Evolutionary conservation across 2,113 vertebrate genomes (phyloP).

Genomic region (Syngnathoides biaculeatus): DNA sequence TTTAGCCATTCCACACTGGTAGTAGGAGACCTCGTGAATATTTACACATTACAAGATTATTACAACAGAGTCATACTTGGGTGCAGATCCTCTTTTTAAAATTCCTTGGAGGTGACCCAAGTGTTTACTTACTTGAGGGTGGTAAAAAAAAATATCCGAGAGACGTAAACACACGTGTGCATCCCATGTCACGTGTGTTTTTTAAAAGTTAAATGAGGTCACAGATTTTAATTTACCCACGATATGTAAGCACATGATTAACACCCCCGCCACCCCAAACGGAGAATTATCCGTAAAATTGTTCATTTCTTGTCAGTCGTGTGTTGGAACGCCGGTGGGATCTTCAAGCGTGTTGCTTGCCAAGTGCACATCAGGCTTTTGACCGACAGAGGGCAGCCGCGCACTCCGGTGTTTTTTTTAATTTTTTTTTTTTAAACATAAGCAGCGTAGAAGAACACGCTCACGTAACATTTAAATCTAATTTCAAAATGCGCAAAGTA

Average conservation of each 20-base stretch:
- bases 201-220: neutral
- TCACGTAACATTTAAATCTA: too few relatives aligned
- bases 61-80: neutral
- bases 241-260: neutral
- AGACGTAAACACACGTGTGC: neutral
- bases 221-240: neutral
- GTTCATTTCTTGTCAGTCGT: neutral
- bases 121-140: neutral
- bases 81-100: neutral
- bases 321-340: neutral
- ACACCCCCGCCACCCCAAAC: neutral
- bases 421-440: too few relatives aligned
- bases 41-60: neutral
- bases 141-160: neutral
- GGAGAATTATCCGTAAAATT: neutral
- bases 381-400: conserved; percentile 55
- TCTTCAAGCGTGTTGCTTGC: neutral
- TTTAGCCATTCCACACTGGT: conserved; percentile 4
- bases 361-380: conserved; percentile 8
- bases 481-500: too few relatives aligned
- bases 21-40: too few relatives aligned
- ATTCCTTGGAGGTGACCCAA: neutral
- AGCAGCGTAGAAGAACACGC: neutral
- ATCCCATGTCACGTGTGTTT: neutral
- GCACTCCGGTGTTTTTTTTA: conserved; percentile 11